Evolutionary conservation across 2,888 invertebrate species (phyloP), one percentile per base, ranked within the genome.

Genomic region (Nomada lathburiana): DNA sequence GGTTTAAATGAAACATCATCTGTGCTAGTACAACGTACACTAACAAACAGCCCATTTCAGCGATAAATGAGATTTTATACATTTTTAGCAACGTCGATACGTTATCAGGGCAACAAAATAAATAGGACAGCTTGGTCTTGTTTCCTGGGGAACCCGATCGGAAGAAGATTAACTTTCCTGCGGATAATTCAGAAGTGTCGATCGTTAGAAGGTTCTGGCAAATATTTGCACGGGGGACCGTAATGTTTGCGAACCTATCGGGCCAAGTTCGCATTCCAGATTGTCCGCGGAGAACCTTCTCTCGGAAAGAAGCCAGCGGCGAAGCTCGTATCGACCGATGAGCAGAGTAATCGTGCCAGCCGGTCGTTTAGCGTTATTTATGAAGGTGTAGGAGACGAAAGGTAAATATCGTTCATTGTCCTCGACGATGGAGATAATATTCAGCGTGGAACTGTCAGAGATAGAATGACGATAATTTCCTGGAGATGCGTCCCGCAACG

Each of bases 221-320:
- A 82, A 76, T 76, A 80, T 82, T 82, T 80, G 50, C 72, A 76
- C 68, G 55, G 72, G 80, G 65, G 63, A 57, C 42, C 23, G 23
- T 55, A 52, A 80, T 74, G 76, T 82, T 82, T 82, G 76, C 82
- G 2, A 47, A 57, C 53, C 76, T 68, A 80, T 82, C 69, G 70
- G 53, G 57, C 16, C 29, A 60, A 69, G 26, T 59, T 79, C 78
- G 62, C 36, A 47, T 55, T 57, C 20, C 29, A 29, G 57, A 20
- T 67, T 50, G 23, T 60, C 55, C 16, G 18, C 4, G 42, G 57
- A 47, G n/a, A 78, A 62, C 0, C 18, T 42, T 65, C 20, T 20
- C 10, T 16, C 42, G 11, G n/a, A 36, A 50, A 50, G 57, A 69
- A 78, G 57, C 50, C 29, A 47, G 42, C n/a, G 16, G 13, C 36